Evolutionary conservation across 2,888 invertebrate species (phyloP).

Genomic region (Horisme vitalbata): DNA sequence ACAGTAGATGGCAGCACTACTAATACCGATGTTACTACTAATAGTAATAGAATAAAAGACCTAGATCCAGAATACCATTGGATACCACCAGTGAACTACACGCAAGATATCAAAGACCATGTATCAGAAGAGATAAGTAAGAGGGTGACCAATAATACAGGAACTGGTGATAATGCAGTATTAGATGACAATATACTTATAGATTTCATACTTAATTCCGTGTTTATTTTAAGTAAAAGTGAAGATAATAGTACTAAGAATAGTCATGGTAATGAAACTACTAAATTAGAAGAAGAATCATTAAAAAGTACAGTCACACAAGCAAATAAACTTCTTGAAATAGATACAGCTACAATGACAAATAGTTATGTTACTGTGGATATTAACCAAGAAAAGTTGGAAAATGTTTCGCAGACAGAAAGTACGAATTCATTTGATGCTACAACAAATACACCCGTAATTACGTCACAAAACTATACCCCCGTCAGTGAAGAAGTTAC

Average conservation of each 20-base stretch:
- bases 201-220: conserved; percentile 38
- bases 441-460: background rate
- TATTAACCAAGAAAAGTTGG: background rate
- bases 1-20: conserved; percentile 5
- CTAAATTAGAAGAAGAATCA: conserved; percentile 3
- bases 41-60: conserved; percentile 31
- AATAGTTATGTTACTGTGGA: background rate
- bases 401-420: conserved; percentile 4
- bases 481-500: background rate
- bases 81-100: conserved; percentile 53
- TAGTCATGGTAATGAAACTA: conserved; percentile 3
- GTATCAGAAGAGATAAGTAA: conserved; percentile 50
- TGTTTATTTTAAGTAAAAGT: too few relatives aligned
- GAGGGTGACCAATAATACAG: conserved; percentile 23
- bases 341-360: background rate
- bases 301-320: conserved; percentile 17
- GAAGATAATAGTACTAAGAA: conserved; percentile 14
- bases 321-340: background rate
- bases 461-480: background rate
- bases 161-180: conserved; percentile 22
- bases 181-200: conserved; percentile 39
- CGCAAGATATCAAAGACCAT: conserved; percentile 48
- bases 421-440: background rate
- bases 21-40: conserved; percentile 11
- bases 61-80: conserved; percentile 52